Conservation (phyloP, 2,888 invertebrate genomes). For the Julus scanicus region DNA sequence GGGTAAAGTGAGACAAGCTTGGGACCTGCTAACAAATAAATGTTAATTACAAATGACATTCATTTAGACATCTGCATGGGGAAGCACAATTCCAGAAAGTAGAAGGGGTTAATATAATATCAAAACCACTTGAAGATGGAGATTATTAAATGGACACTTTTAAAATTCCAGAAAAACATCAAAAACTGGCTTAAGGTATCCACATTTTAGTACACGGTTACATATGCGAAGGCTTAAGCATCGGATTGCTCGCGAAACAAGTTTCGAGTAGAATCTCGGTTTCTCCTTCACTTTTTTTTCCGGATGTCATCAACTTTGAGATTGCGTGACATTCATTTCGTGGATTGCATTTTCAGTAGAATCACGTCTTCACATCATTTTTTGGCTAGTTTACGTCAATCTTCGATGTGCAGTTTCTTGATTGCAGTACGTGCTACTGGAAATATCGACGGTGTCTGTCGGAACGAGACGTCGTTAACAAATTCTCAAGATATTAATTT, state of each 20-base stretch:
- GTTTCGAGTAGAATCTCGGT: not conserved
- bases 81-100: too few species aligned
- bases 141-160: too few species aligned
- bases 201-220: too few species aligned
- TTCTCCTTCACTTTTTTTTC: not conserved
- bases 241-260: not conserved
- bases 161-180: too few species aligned
- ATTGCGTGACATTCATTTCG: constrained; percentile 34
- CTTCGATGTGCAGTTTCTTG: not conserved
- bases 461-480: not conserved
- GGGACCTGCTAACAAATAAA: too few species aligned
- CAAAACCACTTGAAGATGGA: too few species aligned
- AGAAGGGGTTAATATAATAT: too few species aligned
- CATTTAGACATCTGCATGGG: too few species aligned
- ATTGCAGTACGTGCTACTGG: not conserved
- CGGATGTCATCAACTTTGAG: constrained; percentile 39
- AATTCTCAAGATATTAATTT: not conserved
- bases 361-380: constrained; percentile 38
- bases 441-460: not conserved
- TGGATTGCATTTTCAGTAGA: constrained; percentile 40
- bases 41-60: too few species aligned
- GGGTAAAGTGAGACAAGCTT: too few species aligned
- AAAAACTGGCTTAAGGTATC: too few species aligned
- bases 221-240: too few species aligned
- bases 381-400: constrained; percentile 41